Conservation (phyloP, 2,113 vertebrate genomes). For the Canis aureus region DNA sequence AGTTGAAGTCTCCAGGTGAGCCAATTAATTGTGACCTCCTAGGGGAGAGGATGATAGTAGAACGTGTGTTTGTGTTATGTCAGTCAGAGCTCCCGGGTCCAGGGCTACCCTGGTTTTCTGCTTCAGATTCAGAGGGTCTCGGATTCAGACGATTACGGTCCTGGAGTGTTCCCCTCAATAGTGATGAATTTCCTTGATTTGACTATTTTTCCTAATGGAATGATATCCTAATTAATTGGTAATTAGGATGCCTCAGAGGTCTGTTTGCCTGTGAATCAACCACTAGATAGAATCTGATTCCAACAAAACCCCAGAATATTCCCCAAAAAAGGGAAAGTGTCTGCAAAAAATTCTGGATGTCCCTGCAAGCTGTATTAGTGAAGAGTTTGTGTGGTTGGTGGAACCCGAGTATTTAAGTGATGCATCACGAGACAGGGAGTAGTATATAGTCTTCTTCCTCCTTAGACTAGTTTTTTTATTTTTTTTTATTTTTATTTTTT, state of each 20-base stretch:
- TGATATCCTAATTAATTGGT: slow-evolving; percentile 68
- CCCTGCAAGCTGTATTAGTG: neutral
- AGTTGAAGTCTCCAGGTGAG: slow-evolving; percentile 68
- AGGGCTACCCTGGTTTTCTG: neutral
- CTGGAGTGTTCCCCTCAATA: slow-evolving; percentile 31
- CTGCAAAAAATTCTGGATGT: neutral
- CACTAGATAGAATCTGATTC: slow-evolving; percentile 36
- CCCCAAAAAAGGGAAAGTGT: neutral
- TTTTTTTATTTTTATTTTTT: no score
- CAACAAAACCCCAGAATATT: slow-evolving; percentile 18
- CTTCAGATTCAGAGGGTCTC: neutral
- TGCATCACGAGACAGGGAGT: neutral
- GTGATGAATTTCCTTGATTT: slow-evolving; percentile 9
- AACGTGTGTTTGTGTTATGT: neutral
- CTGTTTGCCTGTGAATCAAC: slow-evolving; percentile 69
- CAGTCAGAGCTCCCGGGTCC: neutral
- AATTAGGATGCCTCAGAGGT: slow-evolving; percentile 73
- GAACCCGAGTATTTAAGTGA: neutral
- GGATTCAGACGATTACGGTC: neutral
- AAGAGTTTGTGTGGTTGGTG: neutral
- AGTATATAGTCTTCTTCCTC: neutral
- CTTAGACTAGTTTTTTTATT: neutral
- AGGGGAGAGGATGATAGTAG: neutral
- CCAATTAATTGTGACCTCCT: slow-evolving; percentile 64
- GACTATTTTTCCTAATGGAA: slow-evolving; percentile 67